These are phyloP conservation scores for Amphimallon solstitiale DNA, from an alignment of 2,888 invertebrate genomes.

Conservation along the genomic window DNA sequence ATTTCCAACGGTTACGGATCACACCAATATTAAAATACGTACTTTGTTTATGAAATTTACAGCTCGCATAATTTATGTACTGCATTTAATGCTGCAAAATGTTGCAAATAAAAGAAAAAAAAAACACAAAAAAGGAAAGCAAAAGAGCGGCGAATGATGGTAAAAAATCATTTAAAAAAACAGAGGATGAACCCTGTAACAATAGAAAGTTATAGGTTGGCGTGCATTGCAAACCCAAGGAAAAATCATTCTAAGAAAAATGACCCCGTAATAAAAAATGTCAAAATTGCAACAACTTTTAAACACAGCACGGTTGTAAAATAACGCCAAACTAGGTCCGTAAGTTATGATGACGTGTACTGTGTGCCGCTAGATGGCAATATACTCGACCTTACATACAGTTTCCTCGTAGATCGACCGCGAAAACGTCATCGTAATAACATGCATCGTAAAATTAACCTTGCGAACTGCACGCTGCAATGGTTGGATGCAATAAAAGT, in stretches of 20 bases:
- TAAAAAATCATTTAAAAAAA: not conserved
- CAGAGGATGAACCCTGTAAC: conserved; percentile 4
- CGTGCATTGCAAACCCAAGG: conserved; percentile 21
- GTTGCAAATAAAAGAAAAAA: conserved; percentile 11
- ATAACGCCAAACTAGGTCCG: conserved; percentile 50
- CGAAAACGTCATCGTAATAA: conserved; percentile 51
- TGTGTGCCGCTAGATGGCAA: conserved; percentile 45
- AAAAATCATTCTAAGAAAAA: conserved; percentile 52
- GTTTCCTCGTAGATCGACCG: conserved; percentile 22
- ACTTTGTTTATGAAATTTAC: conserved; percentile 39
- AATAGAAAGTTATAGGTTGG: conserved; percentile 5
- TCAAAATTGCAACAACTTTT: conserved; percentile 58
- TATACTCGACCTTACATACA: conserved; percentile 48
- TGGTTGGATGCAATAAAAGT: conserved; percentile 61
- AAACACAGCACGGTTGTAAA: conserved; percentile 53
- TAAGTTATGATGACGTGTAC: conserved; percentile 54
- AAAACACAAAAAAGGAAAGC: not conserved
- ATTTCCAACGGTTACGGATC: conserved; percentile 32
- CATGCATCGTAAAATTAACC: conserved; percentile 59
- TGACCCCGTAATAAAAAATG: conserved; percentile 54
- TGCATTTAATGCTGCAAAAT: conserved; percentile 28
- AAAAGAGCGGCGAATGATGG: no score
- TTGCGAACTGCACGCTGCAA: conserved; percentile 57
- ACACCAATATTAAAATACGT: conserved; percentile 29
- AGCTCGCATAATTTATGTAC: conserved; percentile 32